These are phyloP conservation scores for Dasyprocta punctata DNA, from an alignment of 2,113 vertebrate species.

Conservation along the genomic window DNA sequence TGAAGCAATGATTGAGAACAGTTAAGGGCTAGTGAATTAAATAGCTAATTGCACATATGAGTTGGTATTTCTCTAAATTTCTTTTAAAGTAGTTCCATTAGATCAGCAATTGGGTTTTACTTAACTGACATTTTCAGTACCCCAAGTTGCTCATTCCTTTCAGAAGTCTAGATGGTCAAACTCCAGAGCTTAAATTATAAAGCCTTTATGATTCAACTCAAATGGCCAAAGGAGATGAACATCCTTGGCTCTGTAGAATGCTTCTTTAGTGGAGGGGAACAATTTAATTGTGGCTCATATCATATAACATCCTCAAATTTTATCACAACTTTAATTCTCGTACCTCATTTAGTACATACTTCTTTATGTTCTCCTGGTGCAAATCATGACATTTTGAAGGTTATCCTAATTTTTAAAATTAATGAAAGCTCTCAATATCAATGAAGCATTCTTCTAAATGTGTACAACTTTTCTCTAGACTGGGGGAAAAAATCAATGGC, in stretches of 20 bases:
- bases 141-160: not conserved
- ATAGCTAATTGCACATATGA: not conserved
- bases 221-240: not conserved
- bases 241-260: not conserved
- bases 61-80: not conserved
- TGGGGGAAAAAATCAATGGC: not conserved
- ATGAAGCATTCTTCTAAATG: not conserved
- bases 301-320: conserved; percentile 7
- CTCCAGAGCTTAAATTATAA: not conserved
- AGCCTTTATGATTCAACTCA: not conserved
- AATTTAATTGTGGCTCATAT: not conserved
- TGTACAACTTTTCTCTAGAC: not conserved
- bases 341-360: not conserved
- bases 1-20: conserved; percentile 3
- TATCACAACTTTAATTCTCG: not conserved
- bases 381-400: not conserved
- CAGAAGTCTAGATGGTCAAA: not conserved
- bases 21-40: not conserved
- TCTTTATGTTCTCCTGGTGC: not conserved
- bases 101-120: not conserved
- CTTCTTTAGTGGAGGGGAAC: not conserved
- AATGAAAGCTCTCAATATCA: not conserved
- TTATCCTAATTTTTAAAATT: conserved; percentile 11
- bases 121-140: not conserved
- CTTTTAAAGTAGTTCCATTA: not conserved